phyloP scores from a whole-genome alignment of 2,797 vertebrate species.

The Muscicapa comitata region DNA sequence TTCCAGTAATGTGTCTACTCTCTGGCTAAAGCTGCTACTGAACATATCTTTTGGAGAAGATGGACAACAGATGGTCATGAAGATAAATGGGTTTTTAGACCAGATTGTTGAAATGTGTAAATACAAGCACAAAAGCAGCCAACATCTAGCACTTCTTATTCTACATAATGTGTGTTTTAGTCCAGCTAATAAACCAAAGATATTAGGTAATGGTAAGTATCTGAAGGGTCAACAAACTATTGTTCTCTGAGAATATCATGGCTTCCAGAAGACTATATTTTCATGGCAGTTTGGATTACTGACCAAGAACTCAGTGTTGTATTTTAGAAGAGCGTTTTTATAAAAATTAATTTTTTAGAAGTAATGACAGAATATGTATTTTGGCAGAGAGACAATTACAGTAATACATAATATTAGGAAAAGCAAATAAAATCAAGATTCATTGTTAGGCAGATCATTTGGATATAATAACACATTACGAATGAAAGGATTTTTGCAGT shows the following conservation, averaged over 20 bases:
- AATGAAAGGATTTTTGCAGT: not conserved
- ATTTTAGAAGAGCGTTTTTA: not conserved
- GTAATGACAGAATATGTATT: not conserved
- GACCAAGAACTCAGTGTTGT: not conserved
- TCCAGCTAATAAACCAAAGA: conserved; percentile 85
- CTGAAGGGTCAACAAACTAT: not conserved
- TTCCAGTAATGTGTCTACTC: conserved; percentile 63
- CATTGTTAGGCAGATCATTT: not conserved
- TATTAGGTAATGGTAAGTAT: conserved; percentile 87
- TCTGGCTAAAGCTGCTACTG: conserved; percentile 90
- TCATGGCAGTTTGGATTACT: not conserved
- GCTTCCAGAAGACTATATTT: not conserved
- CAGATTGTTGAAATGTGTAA: conserved; percentile 84
- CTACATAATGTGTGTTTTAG: conserved; percentile 95
- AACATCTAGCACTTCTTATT: conserved; percentile 79
- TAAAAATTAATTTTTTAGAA: not conserved
- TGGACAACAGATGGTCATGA: conserved; percentile 89
- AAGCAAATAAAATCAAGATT: not conserved
- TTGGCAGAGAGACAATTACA: not conserved
- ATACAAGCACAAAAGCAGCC: conserved; percentile 70
- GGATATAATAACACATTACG: not conserved
- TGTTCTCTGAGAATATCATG: not conserved
- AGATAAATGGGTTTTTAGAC: conserved; percentile 85
- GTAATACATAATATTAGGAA: not conserved
- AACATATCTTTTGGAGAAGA: conserved; percentile 87